phyloP scores from a whole-genome alignment of 2,113 vertebrate genomes.

The Labeo catla region DNA sequence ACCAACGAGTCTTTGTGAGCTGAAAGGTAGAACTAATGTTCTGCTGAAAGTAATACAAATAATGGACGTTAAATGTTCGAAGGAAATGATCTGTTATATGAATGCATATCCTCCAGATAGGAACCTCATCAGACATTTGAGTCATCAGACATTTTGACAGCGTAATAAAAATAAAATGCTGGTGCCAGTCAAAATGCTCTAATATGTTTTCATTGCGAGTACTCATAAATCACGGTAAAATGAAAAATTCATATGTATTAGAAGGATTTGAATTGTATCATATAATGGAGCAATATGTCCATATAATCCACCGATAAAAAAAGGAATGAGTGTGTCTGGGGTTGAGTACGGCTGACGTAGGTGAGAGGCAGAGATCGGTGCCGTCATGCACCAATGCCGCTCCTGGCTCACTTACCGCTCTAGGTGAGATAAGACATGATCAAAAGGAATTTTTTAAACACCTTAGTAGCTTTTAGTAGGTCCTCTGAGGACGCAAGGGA shows the following conservation, averaged over 20 bases:
- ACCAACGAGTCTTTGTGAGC: conserved; percentile 14
- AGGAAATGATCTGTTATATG: conserved; percentile 51
- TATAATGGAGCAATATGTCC: conserved; percentile 44
- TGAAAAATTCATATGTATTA: conserved; percentile 23
- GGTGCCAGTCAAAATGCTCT: conserved; percentile 53
- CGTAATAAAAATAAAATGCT: conserved; percentile 66
- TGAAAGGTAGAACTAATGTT: conserved; percentile 34
- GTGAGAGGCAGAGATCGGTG: conserved; percentile 11
- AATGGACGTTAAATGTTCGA: conserved; percentile 52
- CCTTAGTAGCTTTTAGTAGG: neutral
- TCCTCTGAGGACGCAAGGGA: too few species aligned
- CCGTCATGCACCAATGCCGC: neutral
- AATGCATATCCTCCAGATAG: conserved; percentile 46
- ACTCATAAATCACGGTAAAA: conserved; percentile 59
- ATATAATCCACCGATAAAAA: conserved; percentile 25
- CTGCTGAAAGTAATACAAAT: conserved; percentile 51
- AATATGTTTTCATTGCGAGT: conserved; percentile 14
- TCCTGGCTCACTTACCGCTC: neutral
- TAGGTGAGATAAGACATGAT: neutral
- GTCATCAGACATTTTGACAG: conserved; percentile 61
- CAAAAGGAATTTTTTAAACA: neutral
- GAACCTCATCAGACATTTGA: conserved; percentile 42
- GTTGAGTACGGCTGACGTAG: neutral
- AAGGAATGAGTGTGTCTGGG: conserved; percentile 6
- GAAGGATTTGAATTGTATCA: conserved; percentile 12